Evolutionary conservation across 2,113 vertebrate species (phyloP).

Genomic region (Gavia stellata): DNA sequence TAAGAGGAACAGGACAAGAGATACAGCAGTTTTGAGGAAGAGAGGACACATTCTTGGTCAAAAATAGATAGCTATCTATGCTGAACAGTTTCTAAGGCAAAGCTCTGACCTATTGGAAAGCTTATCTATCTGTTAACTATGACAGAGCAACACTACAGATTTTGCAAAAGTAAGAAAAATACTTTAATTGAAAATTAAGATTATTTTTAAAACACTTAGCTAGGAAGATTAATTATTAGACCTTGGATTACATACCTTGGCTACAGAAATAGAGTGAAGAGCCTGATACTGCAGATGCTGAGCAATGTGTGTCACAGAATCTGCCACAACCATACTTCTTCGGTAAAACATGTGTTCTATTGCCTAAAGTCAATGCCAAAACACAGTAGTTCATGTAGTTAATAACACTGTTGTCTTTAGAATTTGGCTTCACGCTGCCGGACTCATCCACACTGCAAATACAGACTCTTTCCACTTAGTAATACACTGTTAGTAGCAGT

Average conservation of each 20-base stretch:
- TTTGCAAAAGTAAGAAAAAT: neutral
- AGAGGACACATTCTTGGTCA: neutral
- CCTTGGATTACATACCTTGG: constrained; percentile 80
- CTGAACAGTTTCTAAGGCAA: neutral
- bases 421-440: neutral
- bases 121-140: neutral
- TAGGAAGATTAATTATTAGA: neutral
- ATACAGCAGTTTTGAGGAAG: neutral
- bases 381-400: neutral
- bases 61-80: neutral
- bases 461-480: neutral
- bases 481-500: neutral
- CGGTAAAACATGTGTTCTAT: constrained; percentile 93
- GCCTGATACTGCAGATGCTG: constrained; percentile 95
- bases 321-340: constrained; percentile 91
- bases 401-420: neutral
- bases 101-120: neutral
- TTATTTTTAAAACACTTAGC: neutral
- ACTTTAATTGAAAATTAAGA: neutral
- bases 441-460: neutral
- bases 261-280: constrained; percentile 83
- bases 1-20: neutral
- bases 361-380: constrained; percentile 74
- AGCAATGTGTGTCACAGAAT: constrained; percentile 91
- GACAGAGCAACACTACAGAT: neutral